Evolutionary conservation across 1,140 invertebrate genomes (phyloP).

Genomic region (Magallana angulata): DNA sequence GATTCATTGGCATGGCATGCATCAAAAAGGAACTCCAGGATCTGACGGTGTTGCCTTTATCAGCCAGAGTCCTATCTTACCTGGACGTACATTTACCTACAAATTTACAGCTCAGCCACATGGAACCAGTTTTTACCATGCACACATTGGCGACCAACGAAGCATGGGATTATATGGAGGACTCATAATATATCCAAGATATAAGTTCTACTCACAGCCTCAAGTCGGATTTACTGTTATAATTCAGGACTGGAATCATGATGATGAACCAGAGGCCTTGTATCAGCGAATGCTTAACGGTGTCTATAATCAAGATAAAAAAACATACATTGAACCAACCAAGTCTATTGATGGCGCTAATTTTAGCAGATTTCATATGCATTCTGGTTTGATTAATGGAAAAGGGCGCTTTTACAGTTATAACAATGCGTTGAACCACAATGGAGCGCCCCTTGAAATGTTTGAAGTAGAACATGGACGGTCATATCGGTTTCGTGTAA

Average conservation of each 20-base stretch:
- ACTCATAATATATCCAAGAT: conserved; percentile 80
- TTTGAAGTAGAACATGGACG: conserved; percentile 71
- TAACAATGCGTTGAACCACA: conserved; percentile 80
- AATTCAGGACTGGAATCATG: no score
- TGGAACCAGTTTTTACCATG: conserved; percentile 75
- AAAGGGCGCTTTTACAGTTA: conserved; percentile 53
- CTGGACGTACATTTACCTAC: no score
- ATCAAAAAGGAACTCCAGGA: no score
- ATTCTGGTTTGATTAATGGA: conserved; percentile 60
- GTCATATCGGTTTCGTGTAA: no score
- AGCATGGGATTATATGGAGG: conserved; percentile 69
- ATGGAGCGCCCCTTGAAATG: conserved; percentile 54
- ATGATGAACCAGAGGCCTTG: no score
- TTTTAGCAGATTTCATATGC: conserved; percentile 54
- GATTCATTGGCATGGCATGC: no score
- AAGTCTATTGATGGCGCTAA: conserved; percentile 9
- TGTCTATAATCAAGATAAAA: conserved; percentile 82
- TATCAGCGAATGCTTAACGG: conserved; percentile 76
- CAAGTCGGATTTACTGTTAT: no score
- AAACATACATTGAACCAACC: background rate
- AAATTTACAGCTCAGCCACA: no score
- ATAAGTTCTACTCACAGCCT: no score
- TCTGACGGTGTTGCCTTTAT: no score
- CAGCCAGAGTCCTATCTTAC: no score
- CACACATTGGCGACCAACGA: conserved; percentile 71